phyloP scores from a whole-genome alignment of 2,113 vertebrate genomes.

The Zapornia atra region DNA sequence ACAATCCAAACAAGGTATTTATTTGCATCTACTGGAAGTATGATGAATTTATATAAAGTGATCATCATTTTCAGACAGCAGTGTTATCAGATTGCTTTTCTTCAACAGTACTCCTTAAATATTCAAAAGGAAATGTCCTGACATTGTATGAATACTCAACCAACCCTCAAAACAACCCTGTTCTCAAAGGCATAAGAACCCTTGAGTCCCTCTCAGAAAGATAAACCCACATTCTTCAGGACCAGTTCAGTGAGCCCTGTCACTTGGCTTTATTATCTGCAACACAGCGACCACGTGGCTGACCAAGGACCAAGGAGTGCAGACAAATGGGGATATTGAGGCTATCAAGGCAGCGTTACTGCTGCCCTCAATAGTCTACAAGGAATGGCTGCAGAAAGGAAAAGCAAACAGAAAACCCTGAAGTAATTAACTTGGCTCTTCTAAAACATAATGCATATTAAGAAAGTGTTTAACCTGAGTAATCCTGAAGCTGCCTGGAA shows the following conservation, averaged over 20 bases:
- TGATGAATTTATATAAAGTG: not conserved
- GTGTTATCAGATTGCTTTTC: not conserved
- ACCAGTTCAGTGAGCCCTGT: not conserved
- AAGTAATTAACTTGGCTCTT: not conserved
- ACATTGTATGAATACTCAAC: fast-evolving
- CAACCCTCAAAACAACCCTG: not conserved
- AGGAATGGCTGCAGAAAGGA: not conserved
- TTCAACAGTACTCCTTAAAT: not conserved
- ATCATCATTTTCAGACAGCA: not conserved
- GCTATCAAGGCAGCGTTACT: not conserved
- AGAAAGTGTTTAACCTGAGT: not conserved
- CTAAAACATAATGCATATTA: not conserved
- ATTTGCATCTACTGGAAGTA: not conserved
- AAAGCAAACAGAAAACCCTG: not conserved
- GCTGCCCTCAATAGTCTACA: not conserved
- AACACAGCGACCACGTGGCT: not conserved
- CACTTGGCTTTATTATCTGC: not conserved
- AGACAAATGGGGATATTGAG: not conserved
- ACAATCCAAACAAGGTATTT: not conserved
- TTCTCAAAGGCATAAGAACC: not conserved
- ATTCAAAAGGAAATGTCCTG: not conserved
- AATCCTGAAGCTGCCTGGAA: not conserved
- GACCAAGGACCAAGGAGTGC: not conserved
- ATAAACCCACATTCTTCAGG: not conserved
- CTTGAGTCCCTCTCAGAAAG: not conserved